phyloP scores from a whole-genome alignment of 35 echinoderm and acorn worm species.

The Strongylocentrotus purpuratus region DNA sequence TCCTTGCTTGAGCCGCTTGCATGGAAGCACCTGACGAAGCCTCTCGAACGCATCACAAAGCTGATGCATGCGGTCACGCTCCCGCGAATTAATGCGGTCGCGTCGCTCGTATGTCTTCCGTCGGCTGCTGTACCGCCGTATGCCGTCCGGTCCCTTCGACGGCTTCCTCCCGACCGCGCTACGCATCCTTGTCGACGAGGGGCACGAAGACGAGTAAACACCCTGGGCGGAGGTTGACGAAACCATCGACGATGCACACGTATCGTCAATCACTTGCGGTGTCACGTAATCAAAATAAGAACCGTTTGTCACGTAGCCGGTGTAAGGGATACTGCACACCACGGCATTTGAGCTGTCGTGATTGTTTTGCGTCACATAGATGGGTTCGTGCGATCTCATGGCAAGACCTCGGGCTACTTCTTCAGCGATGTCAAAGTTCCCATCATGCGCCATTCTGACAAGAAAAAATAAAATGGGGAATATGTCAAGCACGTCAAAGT shows the following conservation, averaged over 20 bases:
- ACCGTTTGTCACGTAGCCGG: not conserved
- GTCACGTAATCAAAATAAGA: constrained; percentile 16
- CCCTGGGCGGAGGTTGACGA: not conserved
- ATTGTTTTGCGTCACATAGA: not conserved
- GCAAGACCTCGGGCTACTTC: constrained; percentile 28
- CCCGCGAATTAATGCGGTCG: constrained; percentile 90
- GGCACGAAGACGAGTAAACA: not conserved
- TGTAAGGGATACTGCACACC: not conserved
- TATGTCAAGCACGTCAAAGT: not conserved
- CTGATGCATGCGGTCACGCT: constrained; percentile 92
- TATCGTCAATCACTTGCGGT: not conserved
- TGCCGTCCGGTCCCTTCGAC: constrained; percentile 34
- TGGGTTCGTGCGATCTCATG: not conserved
- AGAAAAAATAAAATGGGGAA: not conserved
- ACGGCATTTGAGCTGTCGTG: not conserved
- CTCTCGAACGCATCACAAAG: constrained; percentile 93
- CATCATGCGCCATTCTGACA: not conserved
- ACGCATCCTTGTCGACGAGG: not conserved
- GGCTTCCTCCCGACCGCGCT: constrained; percentile 30
- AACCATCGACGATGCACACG: not conserved
- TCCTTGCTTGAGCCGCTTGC: constrained; percentile 69
- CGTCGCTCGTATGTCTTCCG: constrained; percentile 71
- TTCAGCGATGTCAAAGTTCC: constrained; percentile 35
- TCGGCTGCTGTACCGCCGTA: constrained; percentile 68
- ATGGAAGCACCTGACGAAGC: constrained; percentile 79